These are phyloP conservation scores for Sebastes elongatus DNA, from an alignment of 2,797 vertebrate genomes.

Conservation along the genomic window DNA sequence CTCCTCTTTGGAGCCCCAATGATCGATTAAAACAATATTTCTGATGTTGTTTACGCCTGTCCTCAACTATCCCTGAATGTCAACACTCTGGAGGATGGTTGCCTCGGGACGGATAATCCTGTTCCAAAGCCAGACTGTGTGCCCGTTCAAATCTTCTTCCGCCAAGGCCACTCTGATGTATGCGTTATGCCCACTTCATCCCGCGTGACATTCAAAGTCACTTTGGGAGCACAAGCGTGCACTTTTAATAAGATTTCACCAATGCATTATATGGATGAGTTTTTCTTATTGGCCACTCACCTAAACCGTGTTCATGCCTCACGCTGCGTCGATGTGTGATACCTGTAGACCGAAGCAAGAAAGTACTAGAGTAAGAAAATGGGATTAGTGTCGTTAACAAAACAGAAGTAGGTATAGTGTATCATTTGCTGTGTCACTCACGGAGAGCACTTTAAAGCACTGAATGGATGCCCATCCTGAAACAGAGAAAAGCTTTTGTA, in stretches of 20 bases:
- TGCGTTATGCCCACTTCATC: constrained; percentile 74
- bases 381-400: constrained; percentile 63
- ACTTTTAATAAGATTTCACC: constrained; percentile 80
- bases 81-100: constrained; percentile 71
- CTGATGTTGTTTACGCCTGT: constrained; percentile 75
- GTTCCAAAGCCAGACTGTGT: constrained; percentile 68
- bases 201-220: constrained; percentile 78
- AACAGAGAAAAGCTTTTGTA: constrained; percentile 15
- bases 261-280: constrained; percentile 81
- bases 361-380: constrained; percentile 54
- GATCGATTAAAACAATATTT: constrained; percentile 81
- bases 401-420: constrained; percentile 44
- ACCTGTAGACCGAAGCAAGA: constrained; percentile 46
- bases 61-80: constrained; percentile 78
- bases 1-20: constrained; percentile 34
- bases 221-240: constrained; percentile 71
- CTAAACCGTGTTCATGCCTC: constrained; percentile 60
- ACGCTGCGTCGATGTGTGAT: constrained; percentile 46
- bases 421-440: constrained; percentile 45
- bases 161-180: constrained; percentile 74
- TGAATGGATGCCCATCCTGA: not conserved
- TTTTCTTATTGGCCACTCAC: constrained; percentile 72
- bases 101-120: constrained; percentile 75
- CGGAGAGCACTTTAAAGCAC: constrained; percentile 28
- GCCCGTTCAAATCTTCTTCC: constrained; percentile 69